A percentile compares a stretch with the other conserved stretches of the same genome.
These are phyloP conservation scores for Diplodus sargus DNA, from an alignment of 2,797 vertebrate genomes.

Conservation along the genomic window DNA sequence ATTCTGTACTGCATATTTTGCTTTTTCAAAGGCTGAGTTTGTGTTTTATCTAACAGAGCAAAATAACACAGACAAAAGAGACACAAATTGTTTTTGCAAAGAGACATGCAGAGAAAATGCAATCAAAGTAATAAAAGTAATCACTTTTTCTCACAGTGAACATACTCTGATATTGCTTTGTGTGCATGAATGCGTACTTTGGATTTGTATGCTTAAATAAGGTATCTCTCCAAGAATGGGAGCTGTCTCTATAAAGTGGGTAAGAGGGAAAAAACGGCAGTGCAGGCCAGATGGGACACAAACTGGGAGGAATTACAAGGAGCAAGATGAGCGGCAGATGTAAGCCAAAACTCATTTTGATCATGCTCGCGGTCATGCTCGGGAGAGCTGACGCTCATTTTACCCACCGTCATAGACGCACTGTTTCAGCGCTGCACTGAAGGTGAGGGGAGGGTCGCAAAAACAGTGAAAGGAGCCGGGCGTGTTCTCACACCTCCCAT, in stretches of 20 bases:
- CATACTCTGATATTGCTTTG: constrained; percentile 30
- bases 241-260: constrained; percentile 31
- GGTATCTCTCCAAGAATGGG: constrained; percentile 13
- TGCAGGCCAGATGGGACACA: constrained; percentile 60
- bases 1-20: not conserved
- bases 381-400: constrained; percentile 69
- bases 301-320: constrained; percentile 60
- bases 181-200: constrained; percentile 27
- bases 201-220: constrained; percentile 1
- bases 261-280: constrained; percentile 36
- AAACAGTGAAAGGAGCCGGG: constrained; percentile 93
- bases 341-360: constrained; percentile 72
- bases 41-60: constrained; percentile 12
- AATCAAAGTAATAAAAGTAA: constrained; percentile 20
- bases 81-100: constrained; percentile 2
- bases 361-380: constrained; percentile 55
- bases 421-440: constrained; percentile 89
- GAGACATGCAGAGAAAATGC: constrained; percentile 31
- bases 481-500: constrained; percentile 92
- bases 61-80: constrained; percentile 20
- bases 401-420: constrained; percentile 91
- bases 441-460: constrained; percentile 90
- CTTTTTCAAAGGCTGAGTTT: constrained; percentile 1
- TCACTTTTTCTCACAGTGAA: constrained; percentile 24
- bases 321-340: constrained; percentile 71